A percentile compares a stretch with the other conserved stretches of the same genome.
Conservation (phyloP, 2,888 invertebrate genomes). For the Eristalis tenax region DNA sequence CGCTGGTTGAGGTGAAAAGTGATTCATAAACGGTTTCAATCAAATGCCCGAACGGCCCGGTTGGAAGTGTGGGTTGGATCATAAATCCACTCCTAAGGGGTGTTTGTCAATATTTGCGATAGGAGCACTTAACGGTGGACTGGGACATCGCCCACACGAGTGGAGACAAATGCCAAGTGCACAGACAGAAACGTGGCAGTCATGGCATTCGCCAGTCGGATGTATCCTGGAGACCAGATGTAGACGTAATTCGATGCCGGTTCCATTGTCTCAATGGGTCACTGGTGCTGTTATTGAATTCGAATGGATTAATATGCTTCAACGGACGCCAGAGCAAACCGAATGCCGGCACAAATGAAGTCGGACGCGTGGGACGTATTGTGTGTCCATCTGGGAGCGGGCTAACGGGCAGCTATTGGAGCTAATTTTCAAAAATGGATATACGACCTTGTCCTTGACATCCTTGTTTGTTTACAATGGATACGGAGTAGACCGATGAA, state of each 20-base stretch:
- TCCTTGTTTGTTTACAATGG: too few species aligned
- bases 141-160: background rate
- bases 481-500: too few species aligned
- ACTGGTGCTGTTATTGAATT: background rate
- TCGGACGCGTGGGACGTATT: background rate
- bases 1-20: background rate
- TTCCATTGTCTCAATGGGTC: background rate
- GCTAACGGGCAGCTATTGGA: background rate
- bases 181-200: background rate
- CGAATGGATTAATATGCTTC: background rate
- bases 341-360: background rate
- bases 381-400: background rate
- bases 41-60: background rate
- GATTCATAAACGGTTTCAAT: constrained; percentile 6
- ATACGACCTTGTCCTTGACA: background rate
- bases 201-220: background rate
- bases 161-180: background rate
- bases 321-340: background rate
- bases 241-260: constrained; percentile 5
- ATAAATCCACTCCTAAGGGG: background rate
- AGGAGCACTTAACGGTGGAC: background rate
- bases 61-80: background rate
- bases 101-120: constrained; percentile 13
- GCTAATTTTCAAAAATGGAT: background rate
- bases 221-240: background rate